Conservation (phyloP, 2,797 vertebrate species). For the Muscicapa striata region DNA sequence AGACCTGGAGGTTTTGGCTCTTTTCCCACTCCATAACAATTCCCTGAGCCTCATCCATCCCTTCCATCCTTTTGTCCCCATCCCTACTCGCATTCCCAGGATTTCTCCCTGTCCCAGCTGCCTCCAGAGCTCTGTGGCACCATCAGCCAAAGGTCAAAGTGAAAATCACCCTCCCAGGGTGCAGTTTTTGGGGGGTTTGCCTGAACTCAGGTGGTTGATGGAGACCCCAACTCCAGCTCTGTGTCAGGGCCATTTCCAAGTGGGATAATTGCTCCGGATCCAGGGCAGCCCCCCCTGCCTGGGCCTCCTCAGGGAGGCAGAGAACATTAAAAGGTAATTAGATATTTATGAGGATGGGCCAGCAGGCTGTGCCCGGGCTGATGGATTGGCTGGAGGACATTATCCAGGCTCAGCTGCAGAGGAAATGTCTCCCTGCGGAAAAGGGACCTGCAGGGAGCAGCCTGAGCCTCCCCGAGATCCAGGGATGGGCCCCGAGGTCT, state of each 20-base stretch:
- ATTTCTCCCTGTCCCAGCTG: background rate
- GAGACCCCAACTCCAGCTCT: background rate
- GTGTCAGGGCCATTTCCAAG: conserved; percentile 21
- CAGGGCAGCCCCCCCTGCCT: conserved; percentile 35
- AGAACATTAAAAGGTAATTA: conserved; percentile 50
- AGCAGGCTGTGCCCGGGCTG: conserved; percentile 1
- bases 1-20: background rate
- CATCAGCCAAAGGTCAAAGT: background rate
- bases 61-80: background rate
- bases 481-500: background rate
- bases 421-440: conserved; percentile 47
- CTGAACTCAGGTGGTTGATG: conserved; percentile 7
- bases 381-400: conserved; percentile 43
- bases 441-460: conserved; percentile 18
- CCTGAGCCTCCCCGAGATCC: background rate
- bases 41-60: background rate
- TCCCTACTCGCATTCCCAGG: background rate
- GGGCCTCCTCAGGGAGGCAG: conserved; percentile 26
- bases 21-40: accelerated
- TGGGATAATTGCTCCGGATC: conserved; percentile 54
- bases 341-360: conserved; percentile 51
- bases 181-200: background rate
- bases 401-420: conserved; percentile 28
- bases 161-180: background rate
- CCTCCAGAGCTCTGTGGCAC: background rate